Base-by-base conservation (phyloP, 2,797 vertebrate species). In the Chelmon rostratus region DNA sequence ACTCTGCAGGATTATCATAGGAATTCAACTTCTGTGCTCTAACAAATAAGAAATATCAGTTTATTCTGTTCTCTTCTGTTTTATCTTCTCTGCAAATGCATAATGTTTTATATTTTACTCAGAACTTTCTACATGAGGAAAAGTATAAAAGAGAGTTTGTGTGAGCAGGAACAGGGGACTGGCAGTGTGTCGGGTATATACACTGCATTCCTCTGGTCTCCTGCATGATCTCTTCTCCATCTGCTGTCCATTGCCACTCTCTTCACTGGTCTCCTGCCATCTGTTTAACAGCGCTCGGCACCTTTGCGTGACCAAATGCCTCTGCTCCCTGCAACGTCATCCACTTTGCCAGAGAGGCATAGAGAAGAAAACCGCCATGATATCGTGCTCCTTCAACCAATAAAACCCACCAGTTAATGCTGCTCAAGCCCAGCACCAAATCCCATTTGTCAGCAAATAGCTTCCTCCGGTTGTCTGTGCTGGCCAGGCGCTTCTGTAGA, bases 391-490 rank as follows among this genome's bases (percentile, higher is more conserved):
- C 77, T 86, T 90, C 88, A 92, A 89, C 92, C 87, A 90, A 94
- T 94, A 94, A 95, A 94, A 93, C 90, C 87, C 89, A 83, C 78
- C 91, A 93, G 91, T 94, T 92, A 94, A 94, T 88, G 84, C 88
- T 83, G 87, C 89, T 93, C 87, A 92, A 89, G 91, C 91, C 90
- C 83, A 63, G 77, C 92, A 89, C 85, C 87, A 92, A 93, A 93
- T 93, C 93, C 90, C 92, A 90, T 93, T 93, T 92, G 93, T 94
- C 93, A 94, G 92, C 93, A 92, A 93, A 94, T 92, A 93, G 85
- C 92, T 93, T 92, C 85, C 90, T 89, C 77, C 21, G 56, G 75
- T 86, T 89, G 91, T 91, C 89, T 91, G 82, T 71, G 79, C 87
- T 76, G 90, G 91, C 85, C 82, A 68, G 88, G 66, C 84, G 85